Evolutionary conservation across 2,113 vertebrate genomes (phyloP).

Genomic region (Dasyornis broadbenti): DNA sequence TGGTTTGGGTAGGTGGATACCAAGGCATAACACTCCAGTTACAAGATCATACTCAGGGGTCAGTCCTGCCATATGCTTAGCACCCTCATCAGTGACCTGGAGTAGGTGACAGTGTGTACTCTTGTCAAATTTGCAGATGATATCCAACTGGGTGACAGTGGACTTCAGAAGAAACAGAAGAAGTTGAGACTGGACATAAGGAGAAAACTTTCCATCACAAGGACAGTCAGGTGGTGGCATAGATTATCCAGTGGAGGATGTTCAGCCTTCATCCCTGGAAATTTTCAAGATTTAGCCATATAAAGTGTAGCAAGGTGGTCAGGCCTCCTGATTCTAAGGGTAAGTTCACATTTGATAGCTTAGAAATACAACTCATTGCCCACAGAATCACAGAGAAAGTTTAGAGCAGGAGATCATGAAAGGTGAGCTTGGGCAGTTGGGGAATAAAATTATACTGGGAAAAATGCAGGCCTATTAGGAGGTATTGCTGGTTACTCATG

Average conservation of each 20-base stretch:
- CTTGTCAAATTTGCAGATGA: neutral
- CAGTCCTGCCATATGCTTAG: neutral
- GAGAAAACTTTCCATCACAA: neutral
- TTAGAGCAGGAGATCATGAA: neutral
- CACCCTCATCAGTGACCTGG: neutral
- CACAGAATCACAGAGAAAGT: neutral
- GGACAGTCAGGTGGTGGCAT: fast-evolving
- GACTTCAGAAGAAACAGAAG: neutral
- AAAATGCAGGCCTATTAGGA: conserved; percentile 2
- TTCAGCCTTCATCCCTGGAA: neutral
- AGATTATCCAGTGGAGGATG: neutral
- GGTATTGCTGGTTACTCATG: conserved; percentile 1
- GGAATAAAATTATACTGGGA: conserved; percentile 9
- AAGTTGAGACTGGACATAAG: neutral
- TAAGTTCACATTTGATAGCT: neutral
- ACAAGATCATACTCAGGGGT: neutral
- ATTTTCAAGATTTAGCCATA: neutral
- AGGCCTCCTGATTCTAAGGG: neutral
- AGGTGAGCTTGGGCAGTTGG: neutral
- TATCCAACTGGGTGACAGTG: fast-evolving
- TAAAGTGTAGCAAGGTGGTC: neutral
- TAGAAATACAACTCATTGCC: neutral
- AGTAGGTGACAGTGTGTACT: neutral
- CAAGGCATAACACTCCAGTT: neutral
- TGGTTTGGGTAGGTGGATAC: neutral